These are phyloP conservation scores for Pheosia gnoma DNA, from an alignment of 2,888 invertebrate species.

Conservation along the genomic window DNA sequence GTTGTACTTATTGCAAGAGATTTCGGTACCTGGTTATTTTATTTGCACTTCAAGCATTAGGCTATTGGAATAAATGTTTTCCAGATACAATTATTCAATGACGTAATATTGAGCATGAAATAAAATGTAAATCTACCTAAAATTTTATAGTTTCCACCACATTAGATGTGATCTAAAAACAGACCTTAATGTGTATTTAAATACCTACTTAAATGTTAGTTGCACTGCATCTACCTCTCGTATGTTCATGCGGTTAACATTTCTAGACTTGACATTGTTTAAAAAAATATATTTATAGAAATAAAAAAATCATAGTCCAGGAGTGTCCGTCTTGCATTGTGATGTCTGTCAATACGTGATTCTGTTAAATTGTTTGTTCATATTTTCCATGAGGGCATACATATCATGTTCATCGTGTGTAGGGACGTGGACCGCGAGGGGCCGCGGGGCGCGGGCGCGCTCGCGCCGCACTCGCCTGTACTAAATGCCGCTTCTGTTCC, in stretches of 20 bases:
- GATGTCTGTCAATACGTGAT: conserved; percentile 20
- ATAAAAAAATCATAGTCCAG: background rate
- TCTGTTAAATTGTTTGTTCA: conserved; percentile 12
- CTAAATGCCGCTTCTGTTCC: conserved; percentile 64
- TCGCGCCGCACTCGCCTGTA: conserved; percentile 74
- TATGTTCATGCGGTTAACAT: conserved; percentile 15
- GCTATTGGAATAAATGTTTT: conserved; percentile 18
- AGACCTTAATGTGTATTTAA: conserved; percentile 8
- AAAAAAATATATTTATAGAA: background rate
- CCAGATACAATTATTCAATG: conserved; percentile 10
- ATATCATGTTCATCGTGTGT: conserved; percentile 42
- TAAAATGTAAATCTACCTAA: background rate
- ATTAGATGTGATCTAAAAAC: too few relatives aligned
- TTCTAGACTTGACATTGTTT: conserved; percentile 8
- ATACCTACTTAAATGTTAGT: conserved; percentile 13
- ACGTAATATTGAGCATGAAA: conserved; percentile 21
- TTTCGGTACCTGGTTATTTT: conserved; percentile 12
- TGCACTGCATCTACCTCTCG: conserved; percentile 30
- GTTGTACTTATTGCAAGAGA: too few relatives aligned
- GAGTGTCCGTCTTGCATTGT: conserved; percentile 13
- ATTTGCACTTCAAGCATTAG: conserved; percentile 20
- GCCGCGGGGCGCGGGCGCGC: conserved; percentile 51
- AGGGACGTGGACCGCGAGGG: conserved; percentile 77
- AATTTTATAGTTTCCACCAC: conserved; percentile 10
- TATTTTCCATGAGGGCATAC: conserved; percentile 13